phyloP scores from a whole-genome alignment of 2,888 invertebrate genomes.

The Pterobdella sp. region DNA sequence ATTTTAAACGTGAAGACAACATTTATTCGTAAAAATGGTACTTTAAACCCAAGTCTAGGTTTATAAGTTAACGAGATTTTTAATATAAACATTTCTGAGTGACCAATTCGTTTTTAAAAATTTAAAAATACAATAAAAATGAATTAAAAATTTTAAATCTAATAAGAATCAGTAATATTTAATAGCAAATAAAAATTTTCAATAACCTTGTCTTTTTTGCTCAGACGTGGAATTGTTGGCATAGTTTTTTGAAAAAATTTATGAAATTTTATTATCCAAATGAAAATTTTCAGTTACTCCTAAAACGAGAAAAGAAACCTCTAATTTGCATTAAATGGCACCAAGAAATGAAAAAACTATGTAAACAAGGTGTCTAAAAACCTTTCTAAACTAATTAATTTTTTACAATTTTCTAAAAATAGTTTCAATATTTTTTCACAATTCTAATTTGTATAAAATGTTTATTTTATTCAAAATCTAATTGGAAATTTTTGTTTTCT shows the following conservation, averaged over 20 bases:
- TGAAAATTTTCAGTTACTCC: neutral
- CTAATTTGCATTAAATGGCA: slow-evolving; percentile 15
- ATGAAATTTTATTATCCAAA: neutral
- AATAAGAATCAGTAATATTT: neutral
- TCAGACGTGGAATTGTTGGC: slow-evolving; percentile 6
- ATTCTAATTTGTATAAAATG: too few relatives aligned
- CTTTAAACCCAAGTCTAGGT: too few relatives aligned
- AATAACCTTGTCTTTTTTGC: slow-evolving; percentile 8
- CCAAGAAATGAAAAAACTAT: neutral
- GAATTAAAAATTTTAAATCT: neutral
- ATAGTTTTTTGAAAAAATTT: neutral
- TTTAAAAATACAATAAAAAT: too few relatives aligned
- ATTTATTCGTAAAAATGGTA: too few relatives aligned
- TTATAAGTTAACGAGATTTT: too few relatives aligned
- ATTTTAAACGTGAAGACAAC: too few relatives aligned
- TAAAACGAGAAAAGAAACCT: neutral
- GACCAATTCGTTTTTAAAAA: too few relatives aligned
- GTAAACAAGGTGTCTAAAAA: neutral
- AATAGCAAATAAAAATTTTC: neutral
- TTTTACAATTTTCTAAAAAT: neutral
- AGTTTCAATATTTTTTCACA: neutral
- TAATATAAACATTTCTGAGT: too few relatives aligned
- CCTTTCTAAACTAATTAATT: neutral
- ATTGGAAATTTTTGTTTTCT: neutral
- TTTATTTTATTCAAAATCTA: neutral